A percentile compares a stretch with the other conserved stretches of the same genome.
phyloP scores from a whole-genome alignment of 2,797 vertebrate genomes.

The Sebastes hopkinsi region DNA sequence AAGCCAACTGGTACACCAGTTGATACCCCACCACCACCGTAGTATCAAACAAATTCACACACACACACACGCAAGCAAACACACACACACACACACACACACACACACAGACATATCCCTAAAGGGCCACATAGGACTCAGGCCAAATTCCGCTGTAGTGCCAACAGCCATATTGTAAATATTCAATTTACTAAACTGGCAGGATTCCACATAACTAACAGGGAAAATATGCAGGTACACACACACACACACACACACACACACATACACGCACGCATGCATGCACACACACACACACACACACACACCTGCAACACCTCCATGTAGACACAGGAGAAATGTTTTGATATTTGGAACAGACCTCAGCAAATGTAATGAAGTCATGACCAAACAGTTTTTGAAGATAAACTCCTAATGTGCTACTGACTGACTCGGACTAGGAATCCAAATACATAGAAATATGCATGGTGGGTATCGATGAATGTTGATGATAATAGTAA shows the following conservation, averaged over 20 bases:
- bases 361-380: neutral
- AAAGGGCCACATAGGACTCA: neutral
- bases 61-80: neutral
- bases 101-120: neutral
- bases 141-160: conserved; percentile 27
- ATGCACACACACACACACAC: neutral
- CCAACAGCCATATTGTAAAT: conserved; percentile 39
- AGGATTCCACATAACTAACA: neutral
- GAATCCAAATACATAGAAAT: neutral
- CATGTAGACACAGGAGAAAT: neutral
- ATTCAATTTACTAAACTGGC: conserved; percentile 48
- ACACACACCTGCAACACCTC: neutral
- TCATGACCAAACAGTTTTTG: neutral
- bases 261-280: neutral
- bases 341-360: neutral
- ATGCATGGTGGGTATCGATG: neutral
- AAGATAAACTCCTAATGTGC: neutral
- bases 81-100: neutral
- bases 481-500: neutral
- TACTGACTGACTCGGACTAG: neutral
- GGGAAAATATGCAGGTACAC: neutral
- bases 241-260: neutral
- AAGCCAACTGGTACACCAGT: conserved; percentile 2
- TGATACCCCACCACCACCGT: neutral
- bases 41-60: neutral